A percentile compares a stretch with the other conserved stretches of the same genome.
Conservation (phyloP, 2,888 invertebrate species). For the Byasa hedistus region DNA sequence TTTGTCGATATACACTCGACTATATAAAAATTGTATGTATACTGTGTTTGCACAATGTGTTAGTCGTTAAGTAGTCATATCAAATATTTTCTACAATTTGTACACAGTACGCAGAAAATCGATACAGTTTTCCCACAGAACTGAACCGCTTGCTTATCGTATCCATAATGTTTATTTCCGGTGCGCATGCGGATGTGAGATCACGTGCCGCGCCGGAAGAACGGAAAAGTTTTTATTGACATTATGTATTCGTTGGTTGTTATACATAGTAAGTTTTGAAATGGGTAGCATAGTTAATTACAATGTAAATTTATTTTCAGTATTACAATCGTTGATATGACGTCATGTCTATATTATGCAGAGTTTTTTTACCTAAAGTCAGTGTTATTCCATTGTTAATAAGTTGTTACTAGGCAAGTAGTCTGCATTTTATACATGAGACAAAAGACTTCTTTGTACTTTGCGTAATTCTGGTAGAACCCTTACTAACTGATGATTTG, state of each 20-base stretch:
- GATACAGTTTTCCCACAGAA: conserved; percentile 64
- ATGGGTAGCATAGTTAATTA: too few species aligned
- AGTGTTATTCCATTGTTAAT: too few species aligned
- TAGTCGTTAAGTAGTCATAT: not conserved
- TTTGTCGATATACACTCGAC: too few species aligned
- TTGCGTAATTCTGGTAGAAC: too few species aligned
- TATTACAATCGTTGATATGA: too few species aligned
- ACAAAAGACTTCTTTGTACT: too few species aligned
- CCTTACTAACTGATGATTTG: too few species aligned
- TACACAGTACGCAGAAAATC: conserved; percentile 45
- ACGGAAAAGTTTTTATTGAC: conserved; percentile 40
- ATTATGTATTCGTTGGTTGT: conserved; percentile 26
- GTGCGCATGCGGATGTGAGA: conserved; percentile 31
- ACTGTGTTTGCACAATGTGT: not conserved
- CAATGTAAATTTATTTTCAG: too few species aligned
- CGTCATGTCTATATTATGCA: too few species aligned
- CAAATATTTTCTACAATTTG: not conserved
- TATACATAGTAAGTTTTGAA: conserved; percentile 36
- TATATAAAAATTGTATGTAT: too few species aligned
- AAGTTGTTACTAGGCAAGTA: too few species aligned
- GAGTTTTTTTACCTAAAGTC: not conserved
- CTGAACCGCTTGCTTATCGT: conserved; percentile 22
- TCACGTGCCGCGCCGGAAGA: conserved; percentile 31
- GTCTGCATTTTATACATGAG: too few species aligned
- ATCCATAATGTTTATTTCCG: conserved; percentile 38